phyloP scores from a whole-genome alignment of 1,140 invertebrate species.

The Leptinotarsa lineolata region DNA sequence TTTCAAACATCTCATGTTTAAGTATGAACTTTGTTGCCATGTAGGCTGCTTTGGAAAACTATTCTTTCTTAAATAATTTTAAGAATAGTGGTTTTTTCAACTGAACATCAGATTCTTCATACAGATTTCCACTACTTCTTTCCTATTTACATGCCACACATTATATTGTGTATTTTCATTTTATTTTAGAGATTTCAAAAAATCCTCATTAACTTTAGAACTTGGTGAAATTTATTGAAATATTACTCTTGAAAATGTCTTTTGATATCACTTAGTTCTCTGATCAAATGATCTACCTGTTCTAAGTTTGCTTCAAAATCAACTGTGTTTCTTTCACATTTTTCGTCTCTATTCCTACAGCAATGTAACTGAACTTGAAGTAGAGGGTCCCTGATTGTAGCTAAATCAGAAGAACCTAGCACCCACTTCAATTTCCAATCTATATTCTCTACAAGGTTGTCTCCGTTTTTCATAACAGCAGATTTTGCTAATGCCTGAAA shows the following conservation, averaged over 20 bases:
- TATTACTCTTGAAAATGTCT: not conserved
- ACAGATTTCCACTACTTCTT: too few relatives aligned
- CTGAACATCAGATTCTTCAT: too few relatives aligned
- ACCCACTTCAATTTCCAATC: conserved; percentile 56
- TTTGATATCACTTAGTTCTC: conserved; percentile 26
- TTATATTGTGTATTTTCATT: too few relatives aligned
- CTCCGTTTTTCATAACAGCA: conserved; percentile 37
- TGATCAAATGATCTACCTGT: conserved; percentile 44
- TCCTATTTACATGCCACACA: too few relatives aligned
- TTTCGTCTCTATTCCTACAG: conserved; percentile 26
- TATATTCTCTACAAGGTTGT: conserved; percentile 48
- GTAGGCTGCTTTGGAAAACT: too few relatives aligned
- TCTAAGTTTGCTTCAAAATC: conserved; percentile 49
- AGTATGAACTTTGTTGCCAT: too few relatives aligned
- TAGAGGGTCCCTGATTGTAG: conserved; percentile 46
- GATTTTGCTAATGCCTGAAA: conserved; percentile 42
- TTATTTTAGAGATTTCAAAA: too few relatives aligned
- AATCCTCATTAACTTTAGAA: not conserved
- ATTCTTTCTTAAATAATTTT: too few relatives aligned
- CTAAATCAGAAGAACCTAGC: conserved; percentile 49
- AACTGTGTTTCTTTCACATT: conserved; percentile 26
- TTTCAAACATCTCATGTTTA: too few relatives aligned
- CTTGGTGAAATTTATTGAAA: too few relatives aligned
- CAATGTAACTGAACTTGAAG: conserved; percentile 51
- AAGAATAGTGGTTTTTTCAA: too few relatives aligned